phyloP scores from a whole-genome alignment of 2,797 vertebrate species.

The Lateolabrax maculatus region DNA sequence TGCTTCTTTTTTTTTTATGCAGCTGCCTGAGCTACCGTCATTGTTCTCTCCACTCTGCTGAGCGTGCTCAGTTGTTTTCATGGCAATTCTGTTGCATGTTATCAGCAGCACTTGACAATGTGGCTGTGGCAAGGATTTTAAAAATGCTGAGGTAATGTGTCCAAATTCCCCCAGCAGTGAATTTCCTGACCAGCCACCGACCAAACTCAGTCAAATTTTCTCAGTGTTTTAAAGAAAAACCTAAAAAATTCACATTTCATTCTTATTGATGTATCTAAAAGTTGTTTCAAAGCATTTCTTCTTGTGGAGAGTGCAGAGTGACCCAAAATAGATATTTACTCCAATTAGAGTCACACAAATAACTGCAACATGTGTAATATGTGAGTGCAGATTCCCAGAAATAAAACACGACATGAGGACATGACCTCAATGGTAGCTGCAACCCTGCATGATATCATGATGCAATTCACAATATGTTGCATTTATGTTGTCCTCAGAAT shows the following conservation, averaged over 20 bases:
- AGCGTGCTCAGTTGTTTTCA: conserved; percentile 7
- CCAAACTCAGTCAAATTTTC: neutral
- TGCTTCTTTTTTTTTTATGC: neutral
- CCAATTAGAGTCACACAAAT: neutral
- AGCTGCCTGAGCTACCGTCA: neutral
- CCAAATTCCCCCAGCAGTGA: neutral
- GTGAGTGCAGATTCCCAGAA: neutral
- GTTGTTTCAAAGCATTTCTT: neutral
- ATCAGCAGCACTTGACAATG: neutral
- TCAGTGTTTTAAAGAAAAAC: neutral
- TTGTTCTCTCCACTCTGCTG: conserved; percentile 1
- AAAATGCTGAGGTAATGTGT: neutral
- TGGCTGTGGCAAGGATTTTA: neutral
- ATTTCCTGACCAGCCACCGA: neutral
- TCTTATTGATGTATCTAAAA: neutral
- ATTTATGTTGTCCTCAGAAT: neutral
- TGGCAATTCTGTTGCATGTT: neutral
- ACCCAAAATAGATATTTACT: neutral
- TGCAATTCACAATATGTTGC: neutral
- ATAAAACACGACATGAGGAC: neutral
- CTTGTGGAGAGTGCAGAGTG: neutral
- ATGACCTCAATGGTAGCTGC: neutral
- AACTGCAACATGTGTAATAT: neutral
- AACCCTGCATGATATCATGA: neutral
- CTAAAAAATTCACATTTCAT: neutral